Base-by-base conservation (phyloP, 1,140 invertebrate species). In the Heliconius himera region DNA sequence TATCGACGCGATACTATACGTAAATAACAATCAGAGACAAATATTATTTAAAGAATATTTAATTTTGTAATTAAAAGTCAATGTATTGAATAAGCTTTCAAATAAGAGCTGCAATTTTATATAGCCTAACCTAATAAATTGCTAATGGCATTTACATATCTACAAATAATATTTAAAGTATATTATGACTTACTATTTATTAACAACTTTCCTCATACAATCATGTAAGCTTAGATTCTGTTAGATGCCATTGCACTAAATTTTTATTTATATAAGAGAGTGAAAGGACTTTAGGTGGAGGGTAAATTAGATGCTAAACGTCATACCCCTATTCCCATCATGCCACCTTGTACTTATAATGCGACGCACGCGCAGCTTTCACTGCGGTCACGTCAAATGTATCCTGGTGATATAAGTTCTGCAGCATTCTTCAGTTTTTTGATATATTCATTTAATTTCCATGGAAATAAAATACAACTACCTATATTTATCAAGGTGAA, bases 251-350 rank as follows among this genome's bases (percentile, higher is more conserved):
- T 13, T 29, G 60, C 60, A 66, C 3, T 66, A 26, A 5, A 29
- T 16, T 60, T 1, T 22, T 41, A 26, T 60, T 83, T 77, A 86
- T 81, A 86, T 84, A 85, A 92, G 83, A 84, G 81, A 93, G 92
- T 93, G 91, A 94, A 93, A 92, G 90, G 90, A 91, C 81, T 76
- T 82, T 82, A 79, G 70, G 86, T 87, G 88, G 81, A 91, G 81
- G 88, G 78, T 82, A 91, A 92, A 93, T 93, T 87, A 90, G 84
- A 93, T 92, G 89, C 87, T 89, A 91, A 94, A 87, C 85, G 73
- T 83, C 84, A 87, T 85, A 84, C 85, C 86, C 82, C 83, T 87
- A 93, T 93, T 94, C 91, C 88, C 80, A 83, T 91, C 92, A 88
- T 90, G 92, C 91, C 89, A 86, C 76, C 78, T 70, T 26, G 82